Evolutionary conservation across 1,140 invertebrate species (phyloP).

Genomic region (Orchestia grillus): DNA sequence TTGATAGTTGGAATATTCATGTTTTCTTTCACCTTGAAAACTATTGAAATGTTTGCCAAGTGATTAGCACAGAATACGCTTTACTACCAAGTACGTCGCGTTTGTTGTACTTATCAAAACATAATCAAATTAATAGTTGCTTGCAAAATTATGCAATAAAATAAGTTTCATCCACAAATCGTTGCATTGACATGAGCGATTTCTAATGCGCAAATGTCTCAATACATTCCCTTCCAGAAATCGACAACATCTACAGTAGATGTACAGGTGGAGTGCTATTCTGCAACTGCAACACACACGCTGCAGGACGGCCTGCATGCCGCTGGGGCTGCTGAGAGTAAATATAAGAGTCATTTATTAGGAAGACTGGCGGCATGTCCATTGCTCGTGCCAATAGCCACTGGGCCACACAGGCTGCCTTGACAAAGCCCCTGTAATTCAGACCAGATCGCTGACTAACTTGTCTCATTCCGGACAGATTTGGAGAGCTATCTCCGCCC

Average conservation of each 20-base stretch:
- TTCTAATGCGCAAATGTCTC: background rate
- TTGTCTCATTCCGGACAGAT: conserved; percentile 7
- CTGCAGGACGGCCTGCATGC: background rate
- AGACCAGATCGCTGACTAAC: conserved; percentile 6
- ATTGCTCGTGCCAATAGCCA: background rate
- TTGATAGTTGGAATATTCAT: too few species aligned
- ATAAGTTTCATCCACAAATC: background rate
- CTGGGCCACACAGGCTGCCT: background rate
- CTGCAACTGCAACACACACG: background rate
- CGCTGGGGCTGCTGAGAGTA: background rate
- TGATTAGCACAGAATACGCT: too few species aligned
- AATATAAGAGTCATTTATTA: conserved; percentile 11
- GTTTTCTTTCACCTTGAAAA: too few species aligned
- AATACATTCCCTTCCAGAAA: background rate
- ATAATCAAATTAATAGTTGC: background rate
- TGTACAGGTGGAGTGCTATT: background rate
- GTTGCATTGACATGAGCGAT: background rate
- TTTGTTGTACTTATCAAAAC: background rate
- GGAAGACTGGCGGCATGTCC: background rate
- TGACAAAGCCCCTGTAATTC: conserved; percentile 4
- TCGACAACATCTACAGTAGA: background rate
- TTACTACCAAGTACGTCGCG: too few species aligned
- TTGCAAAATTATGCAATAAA: background rate
- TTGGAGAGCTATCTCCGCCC: conserved; percentile 4
- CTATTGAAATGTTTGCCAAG: too few species aligned